Evolutionary conservation across 1,140 invertebrate genomes (phyloP), one percentile per base, ranked within the genome.

Genomic region (Drosophila rhopaloa): DNA sequence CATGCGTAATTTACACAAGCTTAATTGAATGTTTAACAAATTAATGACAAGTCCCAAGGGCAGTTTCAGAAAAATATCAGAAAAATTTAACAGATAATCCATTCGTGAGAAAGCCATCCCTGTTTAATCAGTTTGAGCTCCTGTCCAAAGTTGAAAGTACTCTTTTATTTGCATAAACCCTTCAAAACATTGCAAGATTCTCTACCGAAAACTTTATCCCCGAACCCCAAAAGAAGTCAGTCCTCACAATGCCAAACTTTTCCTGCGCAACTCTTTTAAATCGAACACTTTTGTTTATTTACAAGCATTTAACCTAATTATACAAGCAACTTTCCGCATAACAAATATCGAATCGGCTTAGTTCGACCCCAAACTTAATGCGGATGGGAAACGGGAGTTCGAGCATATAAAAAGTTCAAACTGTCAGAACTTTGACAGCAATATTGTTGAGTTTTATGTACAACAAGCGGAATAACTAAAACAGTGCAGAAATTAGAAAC

Each of bases 381-480:
- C 8, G 48, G 13, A 16, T 38, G n/a, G 40, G 35, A 47, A 19
- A 38, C 14, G 47, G 38, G 27, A 55, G 50, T 29, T 70, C 57
- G 51, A 38, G 44, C 58, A 73, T 55, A 71, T 78, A 86, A 84
- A 90, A 81, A 80, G 86, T 65, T 77, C 37, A 56, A 68, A 60
- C 66, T 79, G 76, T 78, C 76, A 73, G 60, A 79, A 88, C 67
- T 83, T 79, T 77, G 60, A 56, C 68, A 81, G 74, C 81, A 79
- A 88, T 88, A 81, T 79, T 79, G 79, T 86, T 82, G 51, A 73
- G 75, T 86, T 86, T 85, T 85, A 79, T 86, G 78, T 81, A 61
- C 66, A 66, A 75, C 55, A 79, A 63, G 48, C 16, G 43, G 60
- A 41, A 44, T 73, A 80, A 76, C 58, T 66, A 81, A 79, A 79